These are phyloP conservation scores for Drosophila pruinosa DNA, from an alignment of 1,140 invertebrate species.

Conservation along the genomic window DNA sequence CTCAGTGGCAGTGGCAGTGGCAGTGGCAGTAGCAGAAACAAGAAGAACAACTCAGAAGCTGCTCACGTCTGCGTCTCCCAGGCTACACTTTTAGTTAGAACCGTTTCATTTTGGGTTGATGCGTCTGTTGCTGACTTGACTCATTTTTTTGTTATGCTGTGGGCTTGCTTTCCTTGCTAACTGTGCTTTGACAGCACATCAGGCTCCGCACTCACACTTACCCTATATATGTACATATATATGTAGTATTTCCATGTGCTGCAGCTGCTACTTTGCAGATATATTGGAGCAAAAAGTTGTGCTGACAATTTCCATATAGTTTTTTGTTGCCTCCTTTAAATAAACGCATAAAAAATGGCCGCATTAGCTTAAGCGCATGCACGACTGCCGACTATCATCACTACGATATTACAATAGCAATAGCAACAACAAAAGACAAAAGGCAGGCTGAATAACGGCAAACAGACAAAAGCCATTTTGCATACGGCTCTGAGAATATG, in stretches of 20 bases:
- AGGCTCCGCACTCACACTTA: neutral
- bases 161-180: slow-evolving; percentile 40
- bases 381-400: slow-evolving; percentile 44
- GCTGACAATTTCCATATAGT: slow-evolving; percentile 30
- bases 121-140: slow-evolving; percentile 36
- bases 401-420: slow-evolving; percentile 21
- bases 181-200: slow-evolving; percentile 12
- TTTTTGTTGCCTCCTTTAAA: slow-evolving; percentile 45
- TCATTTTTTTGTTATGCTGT: slow-evolving; percentile 17
- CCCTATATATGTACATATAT: neutral
- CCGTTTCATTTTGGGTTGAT: slow-evolving; percentile 29
- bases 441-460: slow-evolving; percentile 10
- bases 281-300: slow-evolving; percentile 6
- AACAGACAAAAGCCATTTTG: slow-evolving; percentile 54
- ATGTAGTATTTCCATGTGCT: too few species aligned
- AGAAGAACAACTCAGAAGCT: slow-evolving; percentile 29
- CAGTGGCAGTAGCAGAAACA: neutral
- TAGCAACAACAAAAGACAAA: slow-evolving; percentile 10
- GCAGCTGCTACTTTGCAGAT: slow-evolving; percentile 9
- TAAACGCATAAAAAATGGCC: slow-evolving; percentile 50
- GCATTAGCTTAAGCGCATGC: slow-evolving; percentile 26
- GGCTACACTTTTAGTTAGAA: slow-evolving; percentile 27
- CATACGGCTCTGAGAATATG: slow-evolving; percentile 38
- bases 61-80: slow-evolving; percentile 37
- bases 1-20: neutral